Conservation (phyloP, 2,888 invertebrate genomes). For the Lepidonotus clava region DNA sequence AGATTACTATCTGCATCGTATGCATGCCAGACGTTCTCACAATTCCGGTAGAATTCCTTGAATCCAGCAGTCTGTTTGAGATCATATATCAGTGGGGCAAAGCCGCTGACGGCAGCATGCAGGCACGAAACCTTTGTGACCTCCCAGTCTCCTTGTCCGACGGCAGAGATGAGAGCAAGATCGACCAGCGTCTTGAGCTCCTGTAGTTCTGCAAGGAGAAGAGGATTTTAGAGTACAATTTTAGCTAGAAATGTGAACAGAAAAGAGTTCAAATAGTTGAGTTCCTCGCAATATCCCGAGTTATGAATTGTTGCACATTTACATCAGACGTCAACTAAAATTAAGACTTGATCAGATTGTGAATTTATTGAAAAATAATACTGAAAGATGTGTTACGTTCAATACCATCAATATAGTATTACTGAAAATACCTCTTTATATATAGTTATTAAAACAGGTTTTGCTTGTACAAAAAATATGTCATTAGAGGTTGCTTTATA, state of each 20-base stretch:
- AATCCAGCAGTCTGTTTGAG: constrained; percentile 66
- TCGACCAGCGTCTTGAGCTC: constrained; percentile 70
- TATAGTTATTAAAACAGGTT: neutral
- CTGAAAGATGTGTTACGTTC: no score
- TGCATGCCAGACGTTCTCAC: constrained; percentile 71
- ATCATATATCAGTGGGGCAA: constrained; percentile 76
- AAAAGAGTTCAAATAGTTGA: no score
- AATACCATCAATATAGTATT: no score
- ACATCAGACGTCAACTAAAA: no score
- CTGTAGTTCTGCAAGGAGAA: constrained; percentile 60
- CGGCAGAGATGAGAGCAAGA: constrained; percentile 72
- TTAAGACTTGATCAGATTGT: no score
- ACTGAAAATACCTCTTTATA: no score
- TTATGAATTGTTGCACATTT: no score
- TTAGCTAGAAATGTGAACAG: no score
- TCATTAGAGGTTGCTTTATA: neutral
- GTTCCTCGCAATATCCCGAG: no score
- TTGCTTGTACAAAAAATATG: neutral
- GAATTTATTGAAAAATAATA: no score
- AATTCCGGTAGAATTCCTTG: constrained; percentile 68
- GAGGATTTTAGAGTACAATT: no score
- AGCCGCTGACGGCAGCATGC: constrained; percentile 75
- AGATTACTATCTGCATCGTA: constrained; percentile 70
- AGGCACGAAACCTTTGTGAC: constrained; percentile 73
- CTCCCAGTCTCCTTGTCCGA: constrained; percentile 72